Percentiles rank a stretch among this genome's conserved stretches.
Conservation (phyloP, 2,113 vertebrate genomes). For the Silurus glanis region DNA sequence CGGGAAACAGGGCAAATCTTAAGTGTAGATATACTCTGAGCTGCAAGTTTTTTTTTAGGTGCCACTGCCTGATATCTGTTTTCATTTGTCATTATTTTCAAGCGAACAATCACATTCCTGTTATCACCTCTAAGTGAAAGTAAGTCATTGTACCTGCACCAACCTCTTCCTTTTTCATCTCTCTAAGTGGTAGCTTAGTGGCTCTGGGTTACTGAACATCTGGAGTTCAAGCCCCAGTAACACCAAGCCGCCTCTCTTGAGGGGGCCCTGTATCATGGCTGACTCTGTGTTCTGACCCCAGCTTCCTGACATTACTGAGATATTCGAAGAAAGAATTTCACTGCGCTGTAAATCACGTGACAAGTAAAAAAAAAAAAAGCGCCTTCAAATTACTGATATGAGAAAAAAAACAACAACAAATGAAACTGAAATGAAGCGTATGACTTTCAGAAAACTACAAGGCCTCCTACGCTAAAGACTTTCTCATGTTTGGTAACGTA, state of each 20-base stretch:
- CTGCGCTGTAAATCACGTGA: no score
- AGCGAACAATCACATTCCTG: no score
- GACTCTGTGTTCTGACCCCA: no score
- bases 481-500: background rate
- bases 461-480: background rate
- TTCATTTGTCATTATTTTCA: background rate
- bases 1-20: background rate
- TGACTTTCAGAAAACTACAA: background rate
- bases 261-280: no score
- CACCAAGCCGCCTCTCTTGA: no score
- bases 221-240: no score
- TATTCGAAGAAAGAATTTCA: no score
- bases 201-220: no score
- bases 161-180: background rate
- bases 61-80: background rate
- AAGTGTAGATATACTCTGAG: background rate
- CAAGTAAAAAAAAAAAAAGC: background rate
- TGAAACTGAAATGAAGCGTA: no score
- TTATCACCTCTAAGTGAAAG: no score
- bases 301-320: no score
- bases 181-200: background rate
- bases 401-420: no score
- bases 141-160: background rate
- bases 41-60: slow-evolving; percentile 3
- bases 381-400: background rate